These are phyloP conservation scores for Mesorhabditis belari DNA, from an alignment of 2,888 invertebrate species.

Conservation along the genomic window DNA sequence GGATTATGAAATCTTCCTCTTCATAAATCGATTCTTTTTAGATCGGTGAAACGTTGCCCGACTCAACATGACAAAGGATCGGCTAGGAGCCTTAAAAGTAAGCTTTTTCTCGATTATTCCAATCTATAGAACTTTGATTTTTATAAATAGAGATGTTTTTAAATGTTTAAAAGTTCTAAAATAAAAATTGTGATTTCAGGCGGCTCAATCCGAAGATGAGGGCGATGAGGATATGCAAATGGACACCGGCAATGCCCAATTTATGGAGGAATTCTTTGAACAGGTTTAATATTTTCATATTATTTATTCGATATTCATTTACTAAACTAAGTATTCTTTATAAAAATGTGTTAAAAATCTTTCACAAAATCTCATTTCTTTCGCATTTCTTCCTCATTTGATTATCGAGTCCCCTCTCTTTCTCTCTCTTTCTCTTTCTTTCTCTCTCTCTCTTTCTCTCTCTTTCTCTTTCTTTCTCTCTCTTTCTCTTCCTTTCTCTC, in stretches of 20 bases:
- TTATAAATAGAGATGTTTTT: too few relatives aligned
- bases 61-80: constrained; percentile 31
- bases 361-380: too few relatives aligned
- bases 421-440: constrained; percentile 1
- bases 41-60: too few relatives aligned
- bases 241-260: constrained; percentile 56
- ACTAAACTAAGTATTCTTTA: too few relatives aligned
- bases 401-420: background rate
- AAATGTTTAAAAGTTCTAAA: background rate
- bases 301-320: too few relatives aligned
- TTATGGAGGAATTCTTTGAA: constrained; percentile 99
- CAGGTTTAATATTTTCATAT: too few relatives aligned
- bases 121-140: too few relatives aligned
- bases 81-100: constrained; percentile 38
- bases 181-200: constrained; percentile 2
- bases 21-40: too few relatives aligned
- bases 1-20: too few relatives aligned
- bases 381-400: background rate
- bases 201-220: constrained; percentile 40
- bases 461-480: background rate
- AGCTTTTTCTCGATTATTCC: too few relatives aligned
- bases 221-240: constrained; percentile 48
- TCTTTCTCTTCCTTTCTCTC: background rate
- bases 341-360: too few relatives aligned
- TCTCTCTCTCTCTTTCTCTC: background rate